Evolutionary conservation across 2,888 invertebrate species (phyloP).

Genomic region (Myopa testacea): DNA sequence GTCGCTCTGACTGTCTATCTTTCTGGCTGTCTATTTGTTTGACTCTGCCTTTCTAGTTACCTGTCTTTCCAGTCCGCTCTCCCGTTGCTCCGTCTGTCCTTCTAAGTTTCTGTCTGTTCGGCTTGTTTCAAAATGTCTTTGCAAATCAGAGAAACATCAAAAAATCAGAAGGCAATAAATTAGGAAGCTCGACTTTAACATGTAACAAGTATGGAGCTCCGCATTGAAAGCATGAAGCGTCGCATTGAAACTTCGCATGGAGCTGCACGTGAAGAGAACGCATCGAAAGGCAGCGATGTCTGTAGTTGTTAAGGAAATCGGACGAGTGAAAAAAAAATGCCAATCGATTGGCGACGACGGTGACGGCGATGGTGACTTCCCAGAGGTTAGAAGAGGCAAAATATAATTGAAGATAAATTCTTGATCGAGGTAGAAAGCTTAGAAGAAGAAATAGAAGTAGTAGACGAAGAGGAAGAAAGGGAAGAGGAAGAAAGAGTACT

Average conservation of each 20-base stretch:
- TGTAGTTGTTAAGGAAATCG: slow-evolving; percentile 50
- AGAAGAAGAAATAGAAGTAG: no score
- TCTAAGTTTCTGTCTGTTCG: neutral
- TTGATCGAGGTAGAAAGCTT: neutral
- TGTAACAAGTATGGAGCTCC: neutral
- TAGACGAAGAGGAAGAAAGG: no score
- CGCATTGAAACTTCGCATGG: neutral
- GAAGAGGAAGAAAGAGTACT: no score
- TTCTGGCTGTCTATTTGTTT: neutral
- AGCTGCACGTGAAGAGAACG: neutral
- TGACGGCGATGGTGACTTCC: neutral
- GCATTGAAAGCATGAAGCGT: neutral
- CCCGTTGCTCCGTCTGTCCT: neutral
- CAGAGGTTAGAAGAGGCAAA: neutral
- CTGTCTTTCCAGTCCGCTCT: neutral
- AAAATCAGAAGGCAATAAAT: slow-evolving; percentile 60
- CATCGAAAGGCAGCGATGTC: neutral
- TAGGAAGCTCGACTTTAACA: slow-evolving; percentile 47
- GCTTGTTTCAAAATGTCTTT: slow-evolving; percentile 24
- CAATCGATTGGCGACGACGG: neutral
- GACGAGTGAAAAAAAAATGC: neutral
- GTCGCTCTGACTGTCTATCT: no score
- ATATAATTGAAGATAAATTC: slow-evolving; percentile 3
- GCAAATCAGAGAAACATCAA: slow-evolving; percentile 35
- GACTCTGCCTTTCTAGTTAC: neutral